Evolutionary conservation across 1,140 invertebrate species (phyloP).

Genomic region (Brachionus plicatilis): DNA sequence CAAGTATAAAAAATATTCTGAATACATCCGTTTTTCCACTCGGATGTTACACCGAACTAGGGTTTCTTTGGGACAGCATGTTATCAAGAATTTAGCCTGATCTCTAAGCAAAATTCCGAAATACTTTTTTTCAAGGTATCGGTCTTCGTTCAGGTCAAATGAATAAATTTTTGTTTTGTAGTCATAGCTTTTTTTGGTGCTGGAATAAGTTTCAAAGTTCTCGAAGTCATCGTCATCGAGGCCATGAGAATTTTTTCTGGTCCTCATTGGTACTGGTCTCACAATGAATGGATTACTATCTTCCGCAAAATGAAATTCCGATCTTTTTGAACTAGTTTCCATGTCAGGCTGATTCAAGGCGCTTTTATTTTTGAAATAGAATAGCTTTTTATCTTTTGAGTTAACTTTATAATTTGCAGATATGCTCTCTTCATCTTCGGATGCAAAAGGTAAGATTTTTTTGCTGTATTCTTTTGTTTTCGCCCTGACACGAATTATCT

Average conservation of each 20-base stretch:
- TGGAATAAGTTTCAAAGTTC: background rate
- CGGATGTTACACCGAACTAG: background rate
- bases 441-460: background rate
- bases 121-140: background rate
- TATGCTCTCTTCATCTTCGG: background rate
- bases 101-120: background rate
- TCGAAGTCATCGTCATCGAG: background rate
- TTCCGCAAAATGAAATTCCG: background rate
- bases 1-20: slow-evolving; percentile 8
- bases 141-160: background rate
- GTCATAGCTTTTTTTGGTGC: background rate
- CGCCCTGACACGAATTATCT: background rate
- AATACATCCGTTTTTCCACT: background rate
- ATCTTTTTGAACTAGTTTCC: background rate
- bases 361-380: background rate
- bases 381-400: background rate
- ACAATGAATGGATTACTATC: background rate
- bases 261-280: background rate
- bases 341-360: background rate
- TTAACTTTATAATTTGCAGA: background rate
- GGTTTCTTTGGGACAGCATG: background rate
- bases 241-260: background rate
- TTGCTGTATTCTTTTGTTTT: background rate
- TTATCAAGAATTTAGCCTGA: background rate
- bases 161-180: background rate